A percentile compares a stretch with the other conserved stretches of the same genome.
These are phyloP conservation scores for Drosophila tsacasi DNA, from an alignment of 1,140 invertebrate species.

Conservation along the genomic window DNA sequence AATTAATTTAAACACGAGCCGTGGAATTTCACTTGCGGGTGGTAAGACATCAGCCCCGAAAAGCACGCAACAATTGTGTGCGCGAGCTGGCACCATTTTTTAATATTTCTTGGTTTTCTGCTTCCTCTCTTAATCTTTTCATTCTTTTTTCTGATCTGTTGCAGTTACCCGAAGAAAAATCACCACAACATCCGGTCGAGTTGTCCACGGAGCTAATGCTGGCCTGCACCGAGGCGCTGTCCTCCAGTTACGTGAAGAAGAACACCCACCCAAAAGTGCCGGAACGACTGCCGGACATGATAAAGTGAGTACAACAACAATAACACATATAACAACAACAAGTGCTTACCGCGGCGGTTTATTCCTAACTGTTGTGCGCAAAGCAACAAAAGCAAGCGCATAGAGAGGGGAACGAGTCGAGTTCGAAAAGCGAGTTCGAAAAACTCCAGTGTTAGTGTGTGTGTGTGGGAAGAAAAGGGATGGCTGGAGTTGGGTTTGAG, in stretches of 20 bases:
- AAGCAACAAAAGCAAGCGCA: conserved; percentile 18
- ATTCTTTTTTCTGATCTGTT: conserved; percentile 41
- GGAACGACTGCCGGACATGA: conserved; percentile 85
- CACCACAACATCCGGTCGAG: conserved; percentile 84
- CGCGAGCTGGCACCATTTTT: conserved; percentile 16
- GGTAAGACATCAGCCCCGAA: conserved; percentile 35
- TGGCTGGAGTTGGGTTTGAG: neutral
- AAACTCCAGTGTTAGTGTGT: conserved; percentile 3
- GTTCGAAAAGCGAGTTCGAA: conserved; percentile 47
- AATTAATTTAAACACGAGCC: conserved; percentile 71
- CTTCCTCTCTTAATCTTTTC: conserved; percentile 7
- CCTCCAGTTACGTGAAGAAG: conserved; percentile 80
- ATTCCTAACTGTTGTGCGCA: conserved; percentile 17
- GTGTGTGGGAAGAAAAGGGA: conserved; percentile 11
- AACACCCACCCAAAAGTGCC: conserved; percentile 82
- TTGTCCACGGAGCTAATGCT: conserved; percentile 85
- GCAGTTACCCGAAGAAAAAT: conserved; percentile 85
- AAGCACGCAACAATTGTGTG: conserved; percentile 77
- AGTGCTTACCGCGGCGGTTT: conserved; percentile 43
- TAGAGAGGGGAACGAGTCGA: conserved; percentile 28
- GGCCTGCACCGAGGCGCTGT: conserved; percentile 83
- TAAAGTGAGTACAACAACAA: conserved; percentile 82
- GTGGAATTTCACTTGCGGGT: conserved; percentile 34
- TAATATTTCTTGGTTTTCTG: neutral
- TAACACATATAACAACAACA: conserved; percentile 45